A percentile compares a stretch with the other conserved stretches of the same genome.
Conservation (phyloP, 2,797 vertebrate genomes). For the Neoniphon sammara region DNA sequence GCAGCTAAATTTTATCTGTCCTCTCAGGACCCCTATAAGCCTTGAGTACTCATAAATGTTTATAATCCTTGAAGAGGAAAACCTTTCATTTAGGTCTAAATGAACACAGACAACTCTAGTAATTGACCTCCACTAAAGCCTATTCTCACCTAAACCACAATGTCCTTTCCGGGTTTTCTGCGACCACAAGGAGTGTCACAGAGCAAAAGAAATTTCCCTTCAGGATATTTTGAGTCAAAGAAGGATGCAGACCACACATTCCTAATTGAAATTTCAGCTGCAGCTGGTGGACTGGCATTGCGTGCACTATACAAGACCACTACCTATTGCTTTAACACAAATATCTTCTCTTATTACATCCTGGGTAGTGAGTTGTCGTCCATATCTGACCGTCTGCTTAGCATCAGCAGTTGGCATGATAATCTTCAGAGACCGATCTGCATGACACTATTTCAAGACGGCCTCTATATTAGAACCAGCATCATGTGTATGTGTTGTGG, state of each 20-base stretch:
- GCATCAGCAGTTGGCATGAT: background rate
- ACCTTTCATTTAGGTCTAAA: slow-evolving; percentile 36
- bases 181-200: slow-evolving; percentile 46
- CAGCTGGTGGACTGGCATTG: background rate
- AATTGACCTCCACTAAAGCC: slow-evolving; percentile 33
- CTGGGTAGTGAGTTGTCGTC: background rate
- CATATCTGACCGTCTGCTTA: background rate
- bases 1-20: background rate
- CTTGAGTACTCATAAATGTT: slow-evolving; percentile 28
- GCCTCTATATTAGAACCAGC: background rate
- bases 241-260: slow-evolving; percentile 23
- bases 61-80: slow-evolving; percentile 30
- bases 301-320: background rate
- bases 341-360: slow-evolving; percentile 6
- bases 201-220: slow-evolving; percentile 32
- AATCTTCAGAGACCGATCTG: background rate
- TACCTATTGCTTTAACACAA: background rate
- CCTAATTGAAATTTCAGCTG: slow-evolving; percentile 37
- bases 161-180: slow-evolving; percentile 36
- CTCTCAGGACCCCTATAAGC: background rate
- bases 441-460: background rate
- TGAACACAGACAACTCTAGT: slow-evolving; percentile 29
- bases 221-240: slow-evolving; percentile 42
- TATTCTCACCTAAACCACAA: slow-evolving; percentile 53
- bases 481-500: background rate